Evolutionary conservation across 2,888 invertebrate genomes (phyloP).

Genomic region (Cantharis nigra): DNA sequence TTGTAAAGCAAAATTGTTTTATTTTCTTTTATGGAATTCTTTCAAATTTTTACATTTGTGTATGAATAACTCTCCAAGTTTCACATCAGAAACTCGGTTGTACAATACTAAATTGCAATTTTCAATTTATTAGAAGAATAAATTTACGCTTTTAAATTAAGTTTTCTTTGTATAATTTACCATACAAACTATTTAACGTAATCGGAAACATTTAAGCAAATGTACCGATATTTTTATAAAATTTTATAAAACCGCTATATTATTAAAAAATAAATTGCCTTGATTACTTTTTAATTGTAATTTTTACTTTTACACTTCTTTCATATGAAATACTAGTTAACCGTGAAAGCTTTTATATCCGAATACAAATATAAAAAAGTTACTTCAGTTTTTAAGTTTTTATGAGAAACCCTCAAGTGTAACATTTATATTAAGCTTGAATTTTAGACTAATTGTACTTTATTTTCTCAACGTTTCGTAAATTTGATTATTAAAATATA

Average conservation of each 20-base stretch:
- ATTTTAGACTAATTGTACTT: neutral
- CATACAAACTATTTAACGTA: neutral
- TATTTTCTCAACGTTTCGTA: neutral
- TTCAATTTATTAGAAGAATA: neutral
- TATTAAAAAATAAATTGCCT: neutral
- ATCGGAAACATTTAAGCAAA: neutral
- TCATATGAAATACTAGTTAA: neutral
- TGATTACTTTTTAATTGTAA: neutral
- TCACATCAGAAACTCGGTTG: neutral
- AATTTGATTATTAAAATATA: neutral
- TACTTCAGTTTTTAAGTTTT: neutral
- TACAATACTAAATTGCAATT: neutral
- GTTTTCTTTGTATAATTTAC: neutral
- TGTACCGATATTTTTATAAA: neutral
- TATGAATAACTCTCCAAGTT: neutral
- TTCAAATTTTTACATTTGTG: neutral
- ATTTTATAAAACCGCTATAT: neutral
- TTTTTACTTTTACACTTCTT: neutral
- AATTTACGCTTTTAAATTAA: neutral
- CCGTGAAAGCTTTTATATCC: neutral
- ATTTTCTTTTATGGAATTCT: neutral
- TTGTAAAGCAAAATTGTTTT: neutral
- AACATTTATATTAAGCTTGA: neutral
- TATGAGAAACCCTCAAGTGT: neutral
- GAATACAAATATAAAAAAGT: neutral